Percentiles rank a stretch among this genome's conserved stretches.
These are phyloP conservation scores for Electrona antarctica DNA, from an alignment of 2,113 vertebrate species.

Conservation along the genomic window DNA sequence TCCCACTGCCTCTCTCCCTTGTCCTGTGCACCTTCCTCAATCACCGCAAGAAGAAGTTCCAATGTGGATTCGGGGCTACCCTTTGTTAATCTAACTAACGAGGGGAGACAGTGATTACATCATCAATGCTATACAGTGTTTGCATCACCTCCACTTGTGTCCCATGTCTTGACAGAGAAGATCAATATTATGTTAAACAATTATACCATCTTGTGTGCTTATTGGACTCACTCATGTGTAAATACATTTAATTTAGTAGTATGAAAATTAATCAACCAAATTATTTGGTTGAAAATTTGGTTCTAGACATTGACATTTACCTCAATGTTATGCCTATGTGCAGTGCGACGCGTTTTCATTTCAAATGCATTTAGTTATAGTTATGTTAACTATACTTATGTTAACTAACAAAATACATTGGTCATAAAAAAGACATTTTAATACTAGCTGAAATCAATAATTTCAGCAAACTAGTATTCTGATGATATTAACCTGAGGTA, in stretches of 20 bases:
- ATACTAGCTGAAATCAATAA: too few relatives aligned
- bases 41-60: conserved; percentile 90
- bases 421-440: too few relatives aligned
- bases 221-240: conserved; percentile 15
- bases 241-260: conserved; percentile 17
- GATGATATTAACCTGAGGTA: too few relatives aligned
- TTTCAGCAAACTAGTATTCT: too few relatives aligned
- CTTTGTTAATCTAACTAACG: conserved; percentile 75
- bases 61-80: conserved; percentile 88
- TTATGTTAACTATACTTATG: too few relatives aligned
- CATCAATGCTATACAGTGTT: conserved; percentile 9
- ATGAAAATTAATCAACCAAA: background rate
- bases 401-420: too few relatives aligned
- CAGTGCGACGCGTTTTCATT: too few relatives aligned
- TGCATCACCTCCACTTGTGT: conserved; percentile 24
- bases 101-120: conserved; percentile 9
- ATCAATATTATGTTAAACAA: background rate
- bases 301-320: conserved; percentile 7
- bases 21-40: conserved; percentile 89
- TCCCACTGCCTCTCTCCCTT: conserved; percentile 85
- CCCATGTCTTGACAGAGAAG: background rate
- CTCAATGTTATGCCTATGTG: too few relatives aligned
- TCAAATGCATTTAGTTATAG: too few relatives aligned
- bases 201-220: conserved; percentile 22
- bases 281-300: background rate